Conservation (phyloP, 2,113 vertebrate genomes). For the Syngnathus scovelli region DNA sequence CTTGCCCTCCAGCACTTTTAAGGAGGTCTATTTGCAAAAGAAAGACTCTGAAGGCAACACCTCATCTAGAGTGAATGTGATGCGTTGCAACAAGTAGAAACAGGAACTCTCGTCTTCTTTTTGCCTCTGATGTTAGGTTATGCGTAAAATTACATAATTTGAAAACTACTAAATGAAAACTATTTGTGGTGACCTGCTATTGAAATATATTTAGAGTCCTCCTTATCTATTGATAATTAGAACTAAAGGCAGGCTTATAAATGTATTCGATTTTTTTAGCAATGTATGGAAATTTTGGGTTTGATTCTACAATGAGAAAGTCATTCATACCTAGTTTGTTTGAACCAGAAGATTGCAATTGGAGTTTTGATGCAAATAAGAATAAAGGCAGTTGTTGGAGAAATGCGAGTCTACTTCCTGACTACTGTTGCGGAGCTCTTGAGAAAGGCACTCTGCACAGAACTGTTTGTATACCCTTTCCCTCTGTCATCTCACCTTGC, state of each 20-base stretch:
- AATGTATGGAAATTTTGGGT: too few species aligned
- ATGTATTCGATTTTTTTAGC: neutral
- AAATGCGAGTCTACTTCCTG: neutral
- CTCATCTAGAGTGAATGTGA: constrained; percentile 18
- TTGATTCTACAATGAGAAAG: too few species aligned
- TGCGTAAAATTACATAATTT: constrained; percentile 3
- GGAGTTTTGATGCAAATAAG: too few species aligned
- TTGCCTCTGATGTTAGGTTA: neutral
- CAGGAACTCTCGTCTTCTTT: constrained; percentile 8
- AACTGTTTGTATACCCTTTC: neutral
- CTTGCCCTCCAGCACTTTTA: constrained; percentile 21
- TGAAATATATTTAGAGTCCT: neutral
- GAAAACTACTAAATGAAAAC: neutral
- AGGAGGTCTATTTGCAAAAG: constrained; percentile 14
- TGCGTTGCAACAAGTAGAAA: constrained; percentile 43
- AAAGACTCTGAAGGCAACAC: constrained; percentile 28
- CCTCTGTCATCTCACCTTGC: neutral
- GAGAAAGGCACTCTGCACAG: too few species aligned
- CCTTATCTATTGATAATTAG: neutral
- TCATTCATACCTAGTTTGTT: too few species aligned
- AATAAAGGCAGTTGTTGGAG: neutral
- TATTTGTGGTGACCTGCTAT: neutral
- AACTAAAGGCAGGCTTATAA: neutral
- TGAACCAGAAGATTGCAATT: too few species aligned
- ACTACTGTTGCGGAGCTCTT: neutral